Percentiles rank a stretch among this genome's conserved stretches.
phyloP scores from a whole-genome alignment of 2,888 invertebrate genomes.

The Ornithoptera alexandrae region DNA sequence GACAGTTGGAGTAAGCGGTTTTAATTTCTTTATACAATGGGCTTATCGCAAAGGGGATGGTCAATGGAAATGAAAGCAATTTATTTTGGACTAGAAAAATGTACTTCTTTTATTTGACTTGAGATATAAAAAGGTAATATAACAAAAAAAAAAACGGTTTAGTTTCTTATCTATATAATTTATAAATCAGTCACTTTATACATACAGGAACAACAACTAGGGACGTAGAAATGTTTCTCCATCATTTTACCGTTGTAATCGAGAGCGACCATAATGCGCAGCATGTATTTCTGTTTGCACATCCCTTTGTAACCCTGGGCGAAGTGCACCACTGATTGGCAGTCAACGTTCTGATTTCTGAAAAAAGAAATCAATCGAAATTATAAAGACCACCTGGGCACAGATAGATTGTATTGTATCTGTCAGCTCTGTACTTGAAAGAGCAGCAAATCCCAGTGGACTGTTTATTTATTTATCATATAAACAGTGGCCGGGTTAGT shows the following conservation, averaged over 20 bases:
- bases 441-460: no score
- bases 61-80: no score
- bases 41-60: no score
- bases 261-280: slow-evolving; percentile 76
- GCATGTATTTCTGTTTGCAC: slow-evolving; percentile 80
- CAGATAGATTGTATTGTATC: neutral
- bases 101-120: no score
- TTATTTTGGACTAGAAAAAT: no score
- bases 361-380: slow-evolving; percentile 15
- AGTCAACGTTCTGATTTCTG: slow-evolving; percentile 49
- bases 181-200: slow-evolving; percentile 26
- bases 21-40: no score
- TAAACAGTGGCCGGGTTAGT: no score
- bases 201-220: slow-evolving; percentile 88
- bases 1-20: no score
- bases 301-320: slow-evolving; percentile 67
- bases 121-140: neutral
- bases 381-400: neutral
- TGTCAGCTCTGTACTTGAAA: neutral
- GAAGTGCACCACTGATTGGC: slow-evolving; percentile 69
- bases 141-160: neutral
- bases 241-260: slow-evolving; percentile 62
- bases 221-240: slow-evolving; percentile 81
- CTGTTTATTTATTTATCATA: no score
- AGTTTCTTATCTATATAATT: slow-evolving; percentile 22